Percentiles rank a stretch among this genome's conserved stretches.
phyloP scores from a whole-genome alignment of 2,113 vertebrate genomes.

The Motacilla tschutschensis region DNA sequence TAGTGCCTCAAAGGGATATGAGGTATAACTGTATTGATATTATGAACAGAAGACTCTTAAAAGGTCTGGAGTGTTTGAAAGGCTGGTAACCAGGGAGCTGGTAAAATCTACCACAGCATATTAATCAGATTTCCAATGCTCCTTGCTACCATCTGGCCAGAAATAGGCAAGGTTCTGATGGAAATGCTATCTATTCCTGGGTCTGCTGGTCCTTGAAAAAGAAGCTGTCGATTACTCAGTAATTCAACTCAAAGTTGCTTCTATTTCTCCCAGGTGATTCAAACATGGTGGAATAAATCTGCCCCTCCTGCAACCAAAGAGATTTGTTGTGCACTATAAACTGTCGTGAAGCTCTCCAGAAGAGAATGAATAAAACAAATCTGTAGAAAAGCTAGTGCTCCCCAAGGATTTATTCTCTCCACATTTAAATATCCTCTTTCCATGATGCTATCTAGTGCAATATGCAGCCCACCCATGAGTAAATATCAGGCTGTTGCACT shows the following conservation, averaged over 20 bases:
- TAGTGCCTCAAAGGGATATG: not conserved
- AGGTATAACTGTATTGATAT: not conserved
- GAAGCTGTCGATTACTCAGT: not conserved
- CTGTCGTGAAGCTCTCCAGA: not conserved
- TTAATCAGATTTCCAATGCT: not conserved
- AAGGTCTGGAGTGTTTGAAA: not conserved
- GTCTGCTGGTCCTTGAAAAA: not conserved
- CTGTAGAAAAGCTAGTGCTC: not conserved
- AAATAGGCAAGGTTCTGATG: not conserved
- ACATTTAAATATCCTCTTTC: not conserved
- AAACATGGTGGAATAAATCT: not conserved
- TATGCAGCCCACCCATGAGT: not conserved
- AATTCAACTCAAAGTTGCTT: not conserved
- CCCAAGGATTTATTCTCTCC: not conserved
- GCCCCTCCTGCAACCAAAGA: not conserved
- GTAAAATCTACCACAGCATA: not conserved
- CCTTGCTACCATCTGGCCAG: not conserved
- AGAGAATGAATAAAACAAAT: not conserved
- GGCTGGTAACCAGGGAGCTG: not conserved
- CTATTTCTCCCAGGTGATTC: not conserved
- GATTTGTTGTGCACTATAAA: not conserved
- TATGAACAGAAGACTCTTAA: not conserved
- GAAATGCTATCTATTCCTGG: not conserved
- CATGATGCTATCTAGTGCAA: not conserved
- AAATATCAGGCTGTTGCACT: not conserved